A percentile compares a stretch with the other conserved stretches of the same genome.
phyloP scores from a whole-genome alignment of 2,888 invertebrate genomes.

The Uropetala carovei region DNA sequence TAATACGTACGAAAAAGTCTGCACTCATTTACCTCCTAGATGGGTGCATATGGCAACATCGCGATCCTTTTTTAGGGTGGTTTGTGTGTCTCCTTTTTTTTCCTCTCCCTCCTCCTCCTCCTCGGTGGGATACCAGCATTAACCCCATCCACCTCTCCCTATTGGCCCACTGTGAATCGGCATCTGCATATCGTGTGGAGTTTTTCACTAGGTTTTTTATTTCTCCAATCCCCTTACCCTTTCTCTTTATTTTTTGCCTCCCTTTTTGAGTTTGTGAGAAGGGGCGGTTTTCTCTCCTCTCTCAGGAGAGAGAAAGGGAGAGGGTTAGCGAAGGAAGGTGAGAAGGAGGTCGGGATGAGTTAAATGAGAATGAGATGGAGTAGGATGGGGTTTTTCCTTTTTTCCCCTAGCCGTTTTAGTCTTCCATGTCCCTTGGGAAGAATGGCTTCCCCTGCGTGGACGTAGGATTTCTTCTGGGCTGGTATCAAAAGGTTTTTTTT shows the following conservation, averaged over 20 bases:
- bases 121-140: background rate
- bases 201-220: background rate
- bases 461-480: conserved; percentile 17
- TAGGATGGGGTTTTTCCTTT: background rate
- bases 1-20: background rate
- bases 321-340: background rate
- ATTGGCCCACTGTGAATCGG: background rate
- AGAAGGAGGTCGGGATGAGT: background rate
- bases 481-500: background rate
- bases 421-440: background rate
- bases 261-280: background rate
- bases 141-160: background rate
- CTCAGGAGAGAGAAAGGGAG: background rate
- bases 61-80: background rate
- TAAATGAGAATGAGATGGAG: background rate
- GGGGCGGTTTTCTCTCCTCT: conserved; percentile 6
- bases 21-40: background rate
- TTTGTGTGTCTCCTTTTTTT: no score
- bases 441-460: background rate
- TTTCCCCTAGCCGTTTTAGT: background rate
- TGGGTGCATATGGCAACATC: background rate
- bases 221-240: background rate
- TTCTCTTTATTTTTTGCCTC: background rate
- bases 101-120: background rate
- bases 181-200: conserved; percentile 32